Evolutionary conservation across 2,888 invertebrate genomes (phyloP).

Genomic region (Alloscopus bannaensis): DNA sequence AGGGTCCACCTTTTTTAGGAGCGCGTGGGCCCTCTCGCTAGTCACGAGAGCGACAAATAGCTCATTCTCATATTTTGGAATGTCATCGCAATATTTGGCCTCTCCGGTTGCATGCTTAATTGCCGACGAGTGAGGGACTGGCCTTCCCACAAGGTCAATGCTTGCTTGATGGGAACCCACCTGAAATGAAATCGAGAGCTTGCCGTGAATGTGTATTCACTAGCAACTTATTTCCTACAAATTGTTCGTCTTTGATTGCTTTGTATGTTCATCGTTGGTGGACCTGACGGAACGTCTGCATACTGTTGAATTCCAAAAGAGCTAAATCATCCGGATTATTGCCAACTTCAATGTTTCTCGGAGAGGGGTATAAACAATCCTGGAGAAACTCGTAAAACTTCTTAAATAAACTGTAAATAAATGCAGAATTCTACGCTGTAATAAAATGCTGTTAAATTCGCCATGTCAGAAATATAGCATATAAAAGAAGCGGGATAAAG

Average conservation of each 20-base stretch:
- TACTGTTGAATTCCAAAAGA: conserved; percentile 40
- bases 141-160: conserved; percentile 87
- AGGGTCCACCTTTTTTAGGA: conserved; percentile 85
- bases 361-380: conserved; percentile 49
- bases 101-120: conserved; percentile 86
- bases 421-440: no score
- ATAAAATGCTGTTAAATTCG: neutral
- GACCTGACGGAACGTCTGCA: conserved; percentile 30
- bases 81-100: conserved; percentile 88
- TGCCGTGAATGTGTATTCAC: no score
- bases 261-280: no score
- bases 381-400: conserved; percentile 59
- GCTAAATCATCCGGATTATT: conserved; percentile 51
- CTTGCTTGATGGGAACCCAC: conserved; percentile 20
- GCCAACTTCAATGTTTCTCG: conserved; percentile 10
- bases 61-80: conserved; percentile 85
- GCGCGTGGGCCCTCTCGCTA: conserved; percentile 89
- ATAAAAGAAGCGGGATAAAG: no score
- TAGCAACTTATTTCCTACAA: no score
- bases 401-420: conserved; percentile 47
- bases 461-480: neutral
- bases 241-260: neutral
- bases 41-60: conserved; percentile 87
- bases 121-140: conserved; percentile 88
- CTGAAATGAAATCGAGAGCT: conserved; percentile 4